phyloP scores from a whole-genome alignment of 2,113 vertebrate species.

The Ophiodon elongatus region DNA sequence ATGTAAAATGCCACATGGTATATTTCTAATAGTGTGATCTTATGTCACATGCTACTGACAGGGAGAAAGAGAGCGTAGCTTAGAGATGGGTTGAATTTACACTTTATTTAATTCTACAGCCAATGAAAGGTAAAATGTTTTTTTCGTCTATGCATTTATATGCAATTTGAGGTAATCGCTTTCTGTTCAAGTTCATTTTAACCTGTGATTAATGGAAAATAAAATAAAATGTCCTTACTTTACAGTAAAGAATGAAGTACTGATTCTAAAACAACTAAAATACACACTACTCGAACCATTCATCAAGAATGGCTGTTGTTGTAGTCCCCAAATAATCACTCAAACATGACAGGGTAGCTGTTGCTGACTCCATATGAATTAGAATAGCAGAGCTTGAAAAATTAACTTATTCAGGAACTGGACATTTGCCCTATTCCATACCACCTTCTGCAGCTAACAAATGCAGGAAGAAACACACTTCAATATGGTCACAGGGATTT shows the following conservation, averaged over 20 bases:
- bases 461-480: neutral
- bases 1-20: conserved; percentile 16
- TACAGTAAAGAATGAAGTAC: neutral
- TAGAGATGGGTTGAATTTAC: neutral
- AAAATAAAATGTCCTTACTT: neutral
- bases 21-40: neutral
- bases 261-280: neutral
- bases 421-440: conserved; percentile 23
- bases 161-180: conserved; percentile 21
- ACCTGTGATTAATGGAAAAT: neutral
- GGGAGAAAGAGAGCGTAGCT: neutral
- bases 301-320: conserved; percentile 7
- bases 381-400: conserved; percentile 5
- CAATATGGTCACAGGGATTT: neutral
- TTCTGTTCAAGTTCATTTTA: conserved; percentile 13
- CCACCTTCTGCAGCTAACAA: conserved; percentile 34
- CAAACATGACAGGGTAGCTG: neutral
- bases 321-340: conserved; percentile 1
- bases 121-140: conserved; percentile 7
- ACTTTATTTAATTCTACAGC: conserved; percentile 13
- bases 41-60: conserved; percentile 8
- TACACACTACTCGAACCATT: neutral
- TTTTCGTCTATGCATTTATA: neutral
- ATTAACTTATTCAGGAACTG: conserved; percentile 20
- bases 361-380: conserved; percentile 23